A percentile compares a stretch with the other conserved stretches of the same genome.
Evolutionary conservation across 2,797 vertebrate species (phyloP).

Genomic region (Hirundo rustica): DNA sequence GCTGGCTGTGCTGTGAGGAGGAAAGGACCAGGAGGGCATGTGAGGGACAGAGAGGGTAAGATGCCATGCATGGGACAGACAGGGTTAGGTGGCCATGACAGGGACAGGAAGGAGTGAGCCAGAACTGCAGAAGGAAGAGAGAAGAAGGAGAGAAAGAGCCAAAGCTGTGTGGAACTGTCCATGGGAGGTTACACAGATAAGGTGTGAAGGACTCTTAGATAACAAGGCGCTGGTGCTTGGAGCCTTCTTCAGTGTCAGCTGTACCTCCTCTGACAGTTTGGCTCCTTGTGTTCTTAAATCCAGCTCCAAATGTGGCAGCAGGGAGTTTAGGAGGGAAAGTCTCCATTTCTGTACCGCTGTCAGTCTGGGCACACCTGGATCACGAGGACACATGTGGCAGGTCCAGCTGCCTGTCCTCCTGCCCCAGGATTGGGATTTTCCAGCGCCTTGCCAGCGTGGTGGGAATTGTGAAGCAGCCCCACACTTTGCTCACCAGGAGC

Average conservation of each 20-base stretch:
- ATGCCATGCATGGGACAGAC: too few relatives aligned
- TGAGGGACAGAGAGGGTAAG: too few relatives aligned
- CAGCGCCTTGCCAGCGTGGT: rapidly evolving
- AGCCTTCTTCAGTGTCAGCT: not conserved
- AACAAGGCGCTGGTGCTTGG: not conserved
- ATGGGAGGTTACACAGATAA: not conserved
- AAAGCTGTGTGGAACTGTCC: not conserved
- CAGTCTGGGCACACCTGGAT: not conserved
- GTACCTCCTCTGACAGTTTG: not conserved
- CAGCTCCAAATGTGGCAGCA: not conserved
- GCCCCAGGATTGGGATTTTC: not conserved
- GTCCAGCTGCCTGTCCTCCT: not conserved
- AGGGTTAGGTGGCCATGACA: not conserved
- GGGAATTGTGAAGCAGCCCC: not conserved
- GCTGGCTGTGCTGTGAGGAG: not conserved
- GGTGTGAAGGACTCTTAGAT: too few relatives aligned
- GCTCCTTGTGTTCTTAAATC: not conserved
- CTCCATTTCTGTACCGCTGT: rapidly evolving
- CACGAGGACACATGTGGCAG: rapidly evolving
- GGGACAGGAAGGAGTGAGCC: not conserved
- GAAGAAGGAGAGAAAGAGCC: not conserved
- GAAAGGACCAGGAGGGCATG: not conserved
- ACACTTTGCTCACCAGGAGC: not conserved
- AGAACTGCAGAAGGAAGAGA: not conserved
- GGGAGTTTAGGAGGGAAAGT: not conserved